phyloP scores from a whole-genome alignment of 2,113 vertebrate species.

The Glaucidium brasilianum region DNA sequence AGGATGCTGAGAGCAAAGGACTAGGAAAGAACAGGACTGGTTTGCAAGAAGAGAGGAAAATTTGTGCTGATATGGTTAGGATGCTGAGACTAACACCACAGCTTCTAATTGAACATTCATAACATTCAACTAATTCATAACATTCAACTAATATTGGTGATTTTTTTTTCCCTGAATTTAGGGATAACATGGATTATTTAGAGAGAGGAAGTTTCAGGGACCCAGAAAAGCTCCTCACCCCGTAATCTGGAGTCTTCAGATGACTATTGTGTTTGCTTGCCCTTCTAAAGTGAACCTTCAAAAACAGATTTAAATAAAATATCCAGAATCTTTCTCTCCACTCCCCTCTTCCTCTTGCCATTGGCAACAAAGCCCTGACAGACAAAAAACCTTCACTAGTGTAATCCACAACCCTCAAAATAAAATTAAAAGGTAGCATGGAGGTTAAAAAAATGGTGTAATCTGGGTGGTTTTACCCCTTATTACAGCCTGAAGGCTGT shows the following conservation, averaged over 20 bases:
- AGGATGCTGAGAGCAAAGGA: background rate
- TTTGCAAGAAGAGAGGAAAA: background rate
- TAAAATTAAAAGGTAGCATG: background rate
- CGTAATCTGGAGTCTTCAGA: background rate
- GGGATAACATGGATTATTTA: background rate
- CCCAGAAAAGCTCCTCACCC: background rate
- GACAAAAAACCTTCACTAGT: background rate
- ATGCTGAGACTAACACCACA: background rate
- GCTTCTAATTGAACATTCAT: background rate
- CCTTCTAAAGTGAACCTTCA: background rate
- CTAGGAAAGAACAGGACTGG: background rate
- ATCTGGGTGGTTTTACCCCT: background rate
- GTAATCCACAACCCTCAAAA: background rate
- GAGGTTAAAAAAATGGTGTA: background rate
- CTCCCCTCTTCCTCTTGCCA: background rate
- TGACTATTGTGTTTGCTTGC: background rate
- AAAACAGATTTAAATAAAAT: background rate
- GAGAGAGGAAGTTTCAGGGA: background rate
- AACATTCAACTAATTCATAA: background rate
- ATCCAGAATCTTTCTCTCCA: background rate
- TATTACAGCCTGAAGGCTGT: background rate
- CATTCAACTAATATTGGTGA: background rate
- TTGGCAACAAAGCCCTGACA: background rate
- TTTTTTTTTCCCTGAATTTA: background rate
- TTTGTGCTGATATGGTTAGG: background rate